Percentiles rank a stretch among this genome's conserved stretches.
Conservation (phyloP, 2,113 vertebrate species). For the Gavialis gangeticus region DNA sequence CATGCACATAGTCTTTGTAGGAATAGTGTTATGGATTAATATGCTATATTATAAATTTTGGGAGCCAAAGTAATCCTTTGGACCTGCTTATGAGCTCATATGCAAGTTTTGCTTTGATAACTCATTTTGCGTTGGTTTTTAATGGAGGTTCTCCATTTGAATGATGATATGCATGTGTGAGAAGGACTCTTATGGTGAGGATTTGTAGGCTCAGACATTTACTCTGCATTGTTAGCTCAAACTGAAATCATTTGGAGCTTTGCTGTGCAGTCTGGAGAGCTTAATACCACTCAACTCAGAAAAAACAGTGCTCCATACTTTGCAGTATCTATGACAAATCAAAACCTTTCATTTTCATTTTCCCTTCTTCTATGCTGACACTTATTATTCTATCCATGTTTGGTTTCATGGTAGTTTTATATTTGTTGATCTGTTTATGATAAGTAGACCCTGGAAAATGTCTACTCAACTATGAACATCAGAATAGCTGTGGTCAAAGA, state of each 20-base stretch:
- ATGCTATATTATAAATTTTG: background rate
- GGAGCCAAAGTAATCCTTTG: rapidly evolving
- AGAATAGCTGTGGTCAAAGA: background rate
- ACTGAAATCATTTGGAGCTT: background rate
- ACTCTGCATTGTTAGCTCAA: background rate
- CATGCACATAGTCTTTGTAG: background rate
- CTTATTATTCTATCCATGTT: background rate
- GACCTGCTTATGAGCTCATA: background rate
- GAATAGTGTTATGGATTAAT: background rate
- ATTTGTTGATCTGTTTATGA: background rate
- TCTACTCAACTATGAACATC: background rate
- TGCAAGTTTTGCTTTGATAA: background rate
- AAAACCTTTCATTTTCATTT: background rate
- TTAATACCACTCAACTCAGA: background rate
- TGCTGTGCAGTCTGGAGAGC: background rate
- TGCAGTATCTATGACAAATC: background rate
- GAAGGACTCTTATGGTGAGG: background rate
- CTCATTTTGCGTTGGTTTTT: background rate
- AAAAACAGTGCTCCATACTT: background rate
- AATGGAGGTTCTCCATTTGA: background rate
- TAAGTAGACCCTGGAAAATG: background rate
- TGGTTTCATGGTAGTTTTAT: background rate
- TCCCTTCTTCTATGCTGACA: background rate
- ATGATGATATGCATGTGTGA: background rate
- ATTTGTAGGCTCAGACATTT: background rate